These are phyloP conservation scores for Gallinago nigripennis DNA, from an alignment of 2,797 vertebrate species.

Conservation along the genomic window DNA sequence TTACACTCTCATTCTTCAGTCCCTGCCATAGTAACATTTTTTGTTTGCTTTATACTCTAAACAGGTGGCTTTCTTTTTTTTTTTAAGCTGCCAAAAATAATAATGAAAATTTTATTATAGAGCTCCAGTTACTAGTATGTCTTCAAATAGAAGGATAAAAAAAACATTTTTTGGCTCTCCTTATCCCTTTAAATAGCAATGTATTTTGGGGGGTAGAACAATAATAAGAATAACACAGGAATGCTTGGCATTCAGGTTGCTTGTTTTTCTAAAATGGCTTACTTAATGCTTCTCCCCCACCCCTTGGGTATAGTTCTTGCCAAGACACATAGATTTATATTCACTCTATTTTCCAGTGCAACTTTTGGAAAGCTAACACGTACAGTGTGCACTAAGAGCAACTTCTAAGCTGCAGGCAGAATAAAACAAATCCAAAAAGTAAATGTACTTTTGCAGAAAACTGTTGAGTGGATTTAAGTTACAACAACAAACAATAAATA, in stretches of 20 bases:
- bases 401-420: constrained; percentile 22
- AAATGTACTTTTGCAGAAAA: constrained; percentile 59
- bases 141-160: background rate
- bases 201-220: background rate
- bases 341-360: constrained; percentile 35
- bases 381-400: constrained; percentile 18
- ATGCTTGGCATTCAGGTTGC: background rate
- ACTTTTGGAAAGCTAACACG: background rate
- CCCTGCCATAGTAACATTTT: background rate
- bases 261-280: constrained; percentile 37
- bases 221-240: background rate
- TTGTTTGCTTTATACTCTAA: background rate
- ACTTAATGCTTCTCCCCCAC: background rate
- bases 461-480: constrained; percentile 61
- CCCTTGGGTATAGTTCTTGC: background rate
- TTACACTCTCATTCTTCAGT: background rate
- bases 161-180: background rate
- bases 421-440: constrained; percentile 64
- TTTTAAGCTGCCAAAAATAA: background rate
- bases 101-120: background rate
- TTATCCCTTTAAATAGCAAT: background rate
- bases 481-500: constrained; percentile 70
- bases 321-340: constrained; percentile 26
- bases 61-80: background rate
- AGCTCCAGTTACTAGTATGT: background rate